Evolutionary conservation across 2,888 invertebrate species (phyloP), one percentile per base, ranked within the genome.

Genomic region (Glaucopsyche alexis): DNA sequence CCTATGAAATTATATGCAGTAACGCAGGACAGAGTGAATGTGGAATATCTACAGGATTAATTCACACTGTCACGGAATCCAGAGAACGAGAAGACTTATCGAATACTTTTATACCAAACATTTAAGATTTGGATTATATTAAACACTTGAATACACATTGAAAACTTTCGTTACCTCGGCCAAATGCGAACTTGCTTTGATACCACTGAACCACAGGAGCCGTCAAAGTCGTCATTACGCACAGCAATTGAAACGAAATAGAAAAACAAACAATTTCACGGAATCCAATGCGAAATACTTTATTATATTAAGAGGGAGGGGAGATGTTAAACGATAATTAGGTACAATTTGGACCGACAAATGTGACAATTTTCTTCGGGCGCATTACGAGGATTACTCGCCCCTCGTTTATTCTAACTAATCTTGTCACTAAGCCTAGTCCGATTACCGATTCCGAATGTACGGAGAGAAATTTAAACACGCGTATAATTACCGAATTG

Each of bases 401-500:
- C 80, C 82, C 79, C 80, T 83, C 86, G n/a, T 7, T 85, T 87
- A 85, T 87, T 84, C 86, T 87, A 86, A 88, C 87, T 90, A 90
- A 90, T 90, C 89, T 87, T 87, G 88, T 90, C 90, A 87, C 87
- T 86, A 88, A 87, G 85, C 86, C 83, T 55, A 55, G 55, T 55
- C 55, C 19, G 55, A 55, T 55, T 55, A 55, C 16, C 55, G 55
- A 55, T 55, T 55, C 11, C 55, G 19, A 55, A 55, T 55, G 55
- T 55, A 55, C 55, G 55, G 19, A 55, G 7, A 19, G 19, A 60
- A 7, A 38, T 60, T 60, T 60, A 60, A 60, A 60, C 29, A 60
- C 55, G 29, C 55, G 60, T 29, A 7, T 60, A 7, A 60, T 60
- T 60, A 60, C 60, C 79, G 80, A 75, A 75, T 74, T 73, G 77